phyloP scores from a whole-genome alignment of 2,888 invertebrate genomes.

The Malachius bipustulatus region DNA sequence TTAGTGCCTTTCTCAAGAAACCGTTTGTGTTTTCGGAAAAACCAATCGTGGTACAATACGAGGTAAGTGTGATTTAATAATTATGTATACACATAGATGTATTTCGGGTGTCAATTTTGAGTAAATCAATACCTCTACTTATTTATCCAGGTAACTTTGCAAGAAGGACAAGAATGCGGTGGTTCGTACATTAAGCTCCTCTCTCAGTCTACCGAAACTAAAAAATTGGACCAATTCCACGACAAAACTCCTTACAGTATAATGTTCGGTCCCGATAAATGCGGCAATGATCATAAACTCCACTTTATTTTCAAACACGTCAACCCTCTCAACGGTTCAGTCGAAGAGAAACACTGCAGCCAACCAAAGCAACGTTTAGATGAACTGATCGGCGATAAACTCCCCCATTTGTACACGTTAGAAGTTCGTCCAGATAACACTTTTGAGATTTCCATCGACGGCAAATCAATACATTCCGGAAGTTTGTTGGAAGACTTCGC shows the following conservation, averaged over 20 bases:
- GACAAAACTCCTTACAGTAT: conserved; percentile 97
- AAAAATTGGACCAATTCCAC: conserved; percentile 71
- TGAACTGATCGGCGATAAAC: conserved; percentile 82
- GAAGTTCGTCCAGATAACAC: conserved; percentile 67
- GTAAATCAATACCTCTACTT: too few relatives aligned
- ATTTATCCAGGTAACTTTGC: conserved; percentile 54
- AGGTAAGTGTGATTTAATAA: too few relatives aligned
- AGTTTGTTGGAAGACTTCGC: conserved; percentile 72
- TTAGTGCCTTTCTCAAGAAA: conserved; percentile 62
- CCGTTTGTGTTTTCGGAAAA: conserved; percentile 75
- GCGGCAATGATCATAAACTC: conserved; percentile 90
- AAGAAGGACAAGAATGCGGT: conserved; percentile 97
- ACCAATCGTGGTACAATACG: conserved; percentile 85
- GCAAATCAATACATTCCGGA: conserved; percentile 72
- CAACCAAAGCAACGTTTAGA: conserved; percentile 77
- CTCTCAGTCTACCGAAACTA: conserved; percentile 53
- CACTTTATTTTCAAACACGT: conserved; percentile 88
- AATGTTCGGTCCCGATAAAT: conserved; percentile 99
- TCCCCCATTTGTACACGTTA: conserved; percentile 78
- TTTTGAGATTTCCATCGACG: conserved; percentile 72
- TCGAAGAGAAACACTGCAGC: conserved; percentile 93
- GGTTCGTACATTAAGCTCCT: conserved; percentile 95
- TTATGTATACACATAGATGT: too few relatives aligned
- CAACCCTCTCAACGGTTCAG: conserved; percentile 80
- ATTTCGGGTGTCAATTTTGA: too few relatives aligned